phyloP scores from a whole-genome alignment of 2,113 vertebrate species.

The Cryptomyrus ogoouensis region DNA sequence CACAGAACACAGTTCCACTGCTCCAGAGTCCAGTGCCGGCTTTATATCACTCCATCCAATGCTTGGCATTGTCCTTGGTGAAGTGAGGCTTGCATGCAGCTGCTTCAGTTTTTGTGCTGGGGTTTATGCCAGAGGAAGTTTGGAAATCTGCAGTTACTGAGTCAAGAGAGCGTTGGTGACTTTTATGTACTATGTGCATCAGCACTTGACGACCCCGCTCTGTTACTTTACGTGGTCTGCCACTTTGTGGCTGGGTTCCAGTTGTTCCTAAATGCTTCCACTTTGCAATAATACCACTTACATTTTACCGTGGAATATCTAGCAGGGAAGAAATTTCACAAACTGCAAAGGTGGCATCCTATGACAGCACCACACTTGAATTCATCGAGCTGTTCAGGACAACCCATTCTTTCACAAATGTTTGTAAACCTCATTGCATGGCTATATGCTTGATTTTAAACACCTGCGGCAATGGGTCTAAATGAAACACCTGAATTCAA shows the following conservation, averaged over 20 bases:
- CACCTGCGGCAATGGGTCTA: neutral
- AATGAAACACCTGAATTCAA: neutral
- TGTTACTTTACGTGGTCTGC: neutral
- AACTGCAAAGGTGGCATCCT: neutral
- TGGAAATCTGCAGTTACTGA: neutral
- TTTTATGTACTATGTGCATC: neutral
- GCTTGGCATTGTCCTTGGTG: neutral
- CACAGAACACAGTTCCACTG: neutral
- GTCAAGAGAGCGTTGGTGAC: neutral
- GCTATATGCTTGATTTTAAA: neutral
- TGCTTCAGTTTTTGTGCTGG: neutral
- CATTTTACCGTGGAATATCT: neutral
- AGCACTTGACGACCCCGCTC: neutral
- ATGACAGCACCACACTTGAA: neutral
- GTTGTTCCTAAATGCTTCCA: neutral
- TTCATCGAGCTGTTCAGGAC: neutral
- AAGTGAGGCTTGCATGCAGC: neutral
- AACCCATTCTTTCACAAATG: neutral
- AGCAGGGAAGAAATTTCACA: neutral
- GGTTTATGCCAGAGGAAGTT: neutral
- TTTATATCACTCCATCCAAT: neutral
- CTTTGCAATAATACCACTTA: neutral
- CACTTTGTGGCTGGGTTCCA: neutral
- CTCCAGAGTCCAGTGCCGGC: neutral
- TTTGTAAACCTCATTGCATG: neutral